phyloP scores from a whole-genome alignment of 2,113 vertebrate genomes.

The Mirounga angustirostris region DNA sequence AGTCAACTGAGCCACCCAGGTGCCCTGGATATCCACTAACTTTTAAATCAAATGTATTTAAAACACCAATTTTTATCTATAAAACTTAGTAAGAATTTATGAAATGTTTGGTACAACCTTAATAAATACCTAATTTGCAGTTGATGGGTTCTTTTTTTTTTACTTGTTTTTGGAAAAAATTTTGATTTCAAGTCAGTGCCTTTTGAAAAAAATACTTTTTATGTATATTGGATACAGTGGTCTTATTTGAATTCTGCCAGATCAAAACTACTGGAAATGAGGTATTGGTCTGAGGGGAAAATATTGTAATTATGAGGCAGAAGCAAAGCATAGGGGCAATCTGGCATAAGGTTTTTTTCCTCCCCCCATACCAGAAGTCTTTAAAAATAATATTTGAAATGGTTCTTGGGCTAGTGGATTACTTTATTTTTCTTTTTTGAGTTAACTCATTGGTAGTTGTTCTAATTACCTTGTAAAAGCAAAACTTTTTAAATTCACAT shows the following conservation, averaged over 20 bases:
- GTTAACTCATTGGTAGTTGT: not conserved
- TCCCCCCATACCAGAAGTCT: not conserved
- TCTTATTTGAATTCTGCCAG: not conserved
- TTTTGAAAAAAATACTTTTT: constrained; percentile 25
- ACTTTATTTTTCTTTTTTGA: not conserved
- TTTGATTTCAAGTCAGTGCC: constrained; percentile 33
- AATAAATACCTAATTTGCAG: not conserved
- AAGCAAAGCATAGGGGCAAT: not conserved
- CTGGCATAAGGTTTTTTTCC: not conserved
- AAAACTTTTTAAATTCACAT: not conserved
- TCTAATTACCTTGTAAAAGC: constrained; percentile 38
- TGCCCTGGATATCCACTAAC: not conserved
- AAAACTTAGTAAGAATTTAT: constrained; percentile 39
- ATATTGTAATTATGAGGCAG: not conserved
- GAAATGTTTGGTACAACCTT: not conserved
- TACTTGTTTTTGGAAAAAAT: not conserved
- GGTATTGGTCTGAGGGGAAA: not conserved
- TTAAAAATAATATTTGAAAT: constrained; percentile 14
- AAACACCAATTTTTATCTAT: not conserved
- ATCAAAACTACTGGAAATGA: not conserved
- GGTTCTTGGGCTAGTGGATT: not conserved
- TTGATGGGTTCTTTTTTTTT: constrained; percentile 42
- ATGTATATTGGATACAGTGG: not conserved
- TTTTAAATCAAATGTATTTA: constrained; percentile 42
- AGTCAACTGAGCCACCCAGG: not conserved